Base-by-base conservation (phyloP, 2,113 vertebrate species). In the Dromiciops gliroides region DNA sequence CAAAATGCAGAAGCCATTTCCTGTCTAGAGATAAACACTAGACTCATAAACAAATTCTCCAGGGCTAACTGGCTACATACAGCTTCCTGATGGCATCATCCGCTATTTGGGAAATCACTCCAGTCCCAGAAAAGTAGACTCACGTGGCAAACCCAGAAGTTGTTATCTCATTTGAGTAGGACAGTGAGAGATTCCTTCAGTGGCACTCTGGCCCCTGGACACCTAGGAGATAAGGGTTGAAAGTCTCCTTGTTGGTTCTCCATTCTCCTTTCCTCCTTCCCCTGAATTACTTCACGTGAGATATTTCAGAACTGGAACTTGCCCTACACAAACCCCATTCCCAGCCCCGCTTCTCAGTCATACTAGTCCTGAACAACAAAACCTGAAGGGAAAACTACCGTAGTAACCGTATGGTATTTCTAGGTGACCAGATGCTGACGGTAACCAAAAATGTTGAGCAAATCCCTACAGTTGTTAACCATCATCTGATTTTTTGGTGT, bases 1-100 rank as follows among this genome's bases (percentile, higher is more conserved):
- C 97, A 91, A 97, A 96, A 97, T 94, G 94, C 89, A 97, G 96
- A 97, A 97, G 92, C 94, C 95, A 98, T 97, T 98, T 98, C 95
- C 96, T 98, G 96, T 97, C 97, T 95, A 91, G 94, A 96, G 96
- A 94, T 96, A 97, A 98, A 96, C 95, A 97, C 50, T 94, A 97
- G 97, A 98, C 51, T 95, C 96, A 97, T 97, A 98, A 98, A 97
- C 2, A 93, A 93, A 95, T 93, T 97, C 95, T 91, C 90, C 94
- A 47, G 88, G 96, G 95, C 89, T 91, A 91, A n/a, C 90, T 97
- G 96, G 95, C 94, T 96, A 98, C 97, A 97, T 92, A 98, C 96
- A 97, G 92, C 25, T 4, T 93, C 93, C 26, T 47, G 49, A 51
- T 89, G n/a, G 89, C 93, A 96, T 31, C 95, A 48, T 60, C 95